Percentiles rank a stretch among this genome's conserved stretches.
phyloP scores from a whole-genome alignment of 1,140 invertebrate species.

The Papilio dardanus region DNA sequence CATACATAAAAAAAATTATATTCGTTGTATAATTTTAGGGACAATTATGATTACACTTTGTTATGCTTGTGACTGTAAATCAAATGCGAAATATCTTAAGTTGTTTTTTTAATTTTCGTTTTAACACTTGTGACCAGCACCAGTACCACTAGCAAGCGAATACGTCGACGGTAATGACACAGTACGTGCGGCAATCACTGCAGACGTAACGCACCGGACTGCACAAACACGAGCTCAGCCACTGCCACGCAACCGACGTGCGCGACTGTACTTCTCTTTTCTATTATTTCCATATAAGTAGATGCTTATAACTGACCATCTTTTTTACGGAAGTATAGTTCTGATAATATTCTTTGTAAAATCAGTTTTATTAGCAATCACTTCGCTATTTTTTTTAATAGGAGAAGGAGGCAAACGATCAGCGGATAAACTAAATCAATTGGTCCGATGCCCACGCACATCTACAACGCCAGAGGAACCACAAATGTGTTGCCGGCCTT shows the following conservation, averaged over 20 bases:
- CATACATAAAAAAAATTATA: background rate
- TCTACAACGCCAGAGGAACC: too few relatives aligned
- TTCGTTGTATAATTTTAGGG: background rate
- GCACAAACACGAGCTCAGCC: conserved; percentile 47
- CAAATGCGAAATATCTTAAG: background rate
- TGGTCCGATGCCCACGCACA: too few relatives aligned
- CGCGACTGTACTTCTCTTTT: conserved; percentile 37
- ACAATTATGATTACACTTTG: background rate
- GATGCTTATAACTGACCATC: too few relatives aligned
- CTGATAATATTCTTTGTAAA: too few relatives aligned
- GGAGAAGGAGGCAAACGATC: too few relatives aligned
- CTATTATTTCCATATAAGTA: background rate
- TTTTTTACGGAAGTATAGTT: too few relatives aligned
- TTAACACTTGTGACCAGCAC: conserved; percentile 23
- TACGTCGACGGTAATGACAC: conserved; percentile 61
- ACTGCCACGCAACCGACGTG: conserved; percentile 18
- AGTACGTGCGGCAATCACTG: conserved; percentile 64
- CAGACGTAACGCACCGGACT: conserved; percentile 42
- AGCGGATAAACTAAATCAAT: too few relatives aligned
- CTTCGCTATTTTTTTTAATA: too few relatives aligned
- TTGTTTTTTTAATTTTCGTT: conserved; percentile 3
- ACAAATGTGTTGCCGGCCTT: too few relatives aligned
- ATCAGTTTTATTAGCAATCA: too few relatives aligned
- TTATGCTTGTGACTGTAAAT: background rate
- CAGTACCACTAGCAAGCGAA: conserved; percentile 42